Conservation (phyloP, 1,140 invertebrate species). For the Cepaea nemoralis region DNA sequence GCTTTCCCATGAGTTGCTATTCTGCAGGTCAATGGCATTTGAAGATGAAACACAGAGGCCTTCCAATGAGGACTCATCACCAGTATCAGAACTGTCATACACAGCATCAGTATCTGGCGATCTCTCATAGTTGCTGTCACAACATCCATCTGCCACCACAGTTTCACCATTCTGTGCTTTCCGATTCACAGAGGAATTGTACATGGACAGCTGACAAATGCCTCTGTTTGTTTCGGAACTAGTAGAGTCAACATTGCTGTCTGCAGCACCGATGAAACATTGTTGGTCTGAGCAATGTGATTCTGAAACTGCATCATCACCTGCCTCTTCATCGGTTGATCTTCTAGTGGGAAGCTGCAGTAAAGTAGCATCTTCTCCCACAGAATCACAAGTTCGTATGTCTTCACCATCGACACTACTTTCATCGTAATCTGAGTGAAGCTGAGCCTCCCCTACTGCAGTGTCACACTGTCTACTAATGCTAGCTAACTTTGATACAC, state of each 20-base stretch:
- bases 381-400: slow-evolving; percentile 22
- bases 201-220: neutral
- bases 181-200: neutral
- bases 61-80: slow-evolving; percentile 37
- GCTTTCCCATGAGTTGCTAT: slow-evolving; percentile 16
- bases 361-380: neutral
- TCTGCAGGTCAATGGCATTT: neutral
- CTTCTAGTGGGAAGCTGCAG: neutral
- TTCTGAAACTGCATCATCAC: slow-evolving; percentile 16
- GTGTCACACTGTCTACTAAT: slow-evolving; percentile 13
- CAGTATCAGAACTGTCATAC: slow-evolving; percentile 5
- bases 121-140: slow-evolving; percentile 42
- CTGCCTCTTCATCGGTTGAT: neutral
- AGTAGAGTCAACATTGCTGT: slow-evolving; percentile 24
- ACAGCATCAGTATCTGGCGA: neutral
- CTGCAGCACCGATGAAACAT: neutral
- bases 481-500: neutral
- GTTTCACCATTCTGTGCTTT: neutral
- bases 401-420: neutral
- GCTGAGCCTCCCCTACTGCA: neutral
- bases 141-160: neutral
- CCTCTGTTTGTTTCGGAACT: slow-evolving; percentile 18
- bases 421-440: neutral
- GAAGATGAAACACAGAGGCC: slow-evolving; percentile 35
- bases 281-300: slow-evolving; percentile 12